Percentiles rank a stretch among this genome's conserved stretches.
These are phyloP conservation scores for Maccullochella peelii DNA, from an alignment of 2,113 vertebrate genomes.

Conservation along the genomic window DNA sequence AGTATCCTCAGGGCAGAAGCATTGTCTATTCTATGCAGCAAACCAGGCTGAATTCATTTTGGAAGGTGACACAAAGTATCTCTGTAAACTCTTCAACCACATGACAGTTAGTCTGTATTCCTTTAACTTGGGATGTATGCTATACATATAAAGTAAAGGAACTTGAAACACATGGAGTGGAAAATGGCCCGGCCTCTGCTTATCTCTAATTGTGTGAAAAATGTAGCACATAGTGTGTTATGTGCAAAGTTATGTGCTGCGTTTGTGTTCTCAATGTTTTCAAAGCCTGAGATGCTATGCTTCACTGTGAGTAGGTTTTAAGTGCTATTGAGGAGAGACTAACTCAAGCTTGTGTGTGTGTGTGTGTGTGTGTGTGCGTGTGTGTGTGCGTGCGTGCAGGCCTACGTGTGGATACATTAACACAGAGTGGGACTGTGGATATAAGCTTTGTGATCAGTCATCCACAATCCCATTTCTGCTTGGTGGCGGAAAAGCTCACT, in stretches of 20 bases:
- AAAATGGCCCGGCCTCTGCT: neutral
- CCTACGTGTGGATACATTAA: conserved; percentile 46
- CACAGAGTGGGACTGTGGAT: conserved; percentile 40
- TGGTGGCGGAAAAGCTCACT: conserved; percentile 74
- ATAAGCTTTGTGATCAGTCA: conserved; percentile 76
- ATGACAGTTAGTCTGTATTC: neutral
- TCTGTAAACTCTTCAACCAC: conserved; percentile 23
- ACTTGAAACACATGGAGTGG: neutral
- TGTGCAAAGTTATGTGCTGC: neutral
- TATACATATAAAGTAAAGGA: too few species aligned
- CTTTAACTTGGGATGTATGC: neutral
- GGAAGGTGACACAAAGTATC: conserved; percentile 25
- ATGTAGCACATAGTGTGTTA: neutral
- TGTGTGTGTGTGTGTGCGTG: conserved; percentile 12
- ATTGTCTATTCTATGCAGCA: conserved; percentile 41
- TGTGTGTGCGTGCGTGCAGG: conserved; percentile 5
- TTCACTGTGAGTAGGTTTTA: conserved; percentile 27
- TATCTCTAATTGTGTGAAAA: conserved; percentile 3
- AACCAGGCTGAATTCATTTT: conserved; percentile 38
- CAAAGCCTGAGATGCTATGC: conserved; percentile 15
- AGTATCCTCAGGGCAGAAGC: conserved; percentile 20
- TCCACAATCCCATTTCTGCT: conserved; percentile 77
- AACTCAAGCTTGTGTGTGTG: conserved; percentile 11
- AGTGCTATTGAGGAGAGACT: conserved; percentile 24
- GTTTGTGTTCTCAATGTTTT: conserved; percentile 23